A percentile compares a stretch with the other conserved stretches of the same genome.
Evolutionary conservation across 1,140 invertebrate genomes (phyloP).

Genomic region (Octopus sinensis): DNA sequence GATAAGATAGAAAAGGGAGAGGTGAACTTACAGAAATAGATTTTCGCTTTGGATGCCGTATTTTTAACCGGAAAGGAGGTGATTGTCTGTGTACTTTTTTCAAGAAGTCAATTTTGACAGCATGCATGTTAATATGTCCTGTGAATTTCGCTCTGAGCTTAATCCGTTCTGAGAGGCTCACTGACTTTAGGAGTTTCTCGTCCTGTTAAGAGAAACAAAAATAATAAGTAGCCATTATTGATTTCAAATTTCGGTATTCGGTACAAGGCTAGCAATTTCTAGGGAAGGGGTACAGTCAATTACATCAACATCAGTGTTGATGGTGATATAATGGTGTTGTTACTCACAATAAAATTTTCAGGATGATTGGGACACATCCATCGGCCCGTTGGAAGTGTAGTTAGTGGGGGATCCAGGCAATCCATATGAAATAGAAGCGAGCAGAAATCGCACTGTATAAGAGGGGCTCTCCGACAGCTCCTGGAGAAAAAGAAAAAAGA

Average conservation of each 20-base stretch:
- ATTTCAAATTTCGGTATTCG: too few species aligned
- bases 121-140: constrained; percentile 77
- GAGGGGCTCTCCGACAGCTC: constrained; percentile 76
- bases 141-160: constrained; percentile 80
- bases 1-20: too few species aligned
- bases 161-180: constrained; percentile 77
- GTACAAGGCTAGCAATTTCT: too few species aligned
- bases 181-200: constrained; percentile 74
- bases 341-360: constrained; percentile 78
- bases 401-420: constrained; percentile 87
- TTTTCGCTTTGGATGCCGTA: constrained; percentile 45
- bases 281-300: too few species aligned
- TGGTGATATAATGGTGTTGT: not conserved
- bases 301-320: too few species aligned
- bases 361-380: constrained; percentile 98
- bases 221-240: not conserved
- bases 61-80: constrained; percentile 71
- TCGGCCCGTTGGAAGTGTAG: constrained; percentile 74
- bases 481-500: constrained; percentile 51
- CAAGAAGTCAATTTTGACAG: constrained; percentile 80
- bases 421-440: constrained; percentile 85
- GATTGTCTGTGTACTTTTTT: constrained; percentile 70
- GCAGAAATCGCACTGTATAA: constrained; percentile 92
- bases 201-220: constrained; percentile 63
- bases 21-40: constrained; percentile 45